phyloP scores from a whole-genome alignment of 2,797 vertebrate species.

The Coregonus suidteri region DNA sequence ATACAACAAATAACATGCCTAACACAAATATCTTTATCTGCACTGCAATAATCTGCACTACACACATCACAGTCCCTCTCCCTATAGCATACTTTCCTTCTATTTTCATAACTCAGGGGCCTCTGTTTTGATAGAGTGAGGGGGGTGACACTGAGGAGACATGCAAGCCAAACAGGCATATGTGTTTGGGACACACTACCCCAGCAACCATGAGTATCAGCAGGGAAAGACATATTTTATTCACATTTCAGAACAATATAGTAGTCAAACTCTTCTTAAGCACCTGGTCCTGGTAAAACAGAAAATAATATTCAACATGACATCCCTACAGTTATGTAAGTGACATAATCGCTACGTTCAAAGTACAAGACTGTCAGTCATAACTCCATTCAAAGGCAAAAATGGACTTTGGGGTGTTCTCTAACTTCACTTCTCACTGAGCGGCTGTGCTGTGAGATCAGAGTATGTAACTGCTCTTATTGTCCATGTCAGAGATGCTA shows the following conservation, averaged over 20 bases:
- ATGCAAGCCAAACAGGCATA: conserved; percentile 3
- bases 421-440: neutral
- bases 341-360: too few species aligned
- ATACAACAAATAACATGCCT: conserved; percentile 39
- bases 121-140: conserved; percentile 50
- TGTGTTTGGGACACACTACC: conserved; percentile 28
- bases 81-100: conserved; percentile 26
- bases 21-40: conserved; percentile 50
- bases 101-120: conserved; percentile 58
- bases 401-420: conserved; percentile 11
- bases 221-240: conserved; percentile 18
- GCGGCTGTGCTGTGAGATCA: conserved; percentile 23
- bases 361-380: neutral
- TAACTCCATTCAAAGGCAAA: neutral
- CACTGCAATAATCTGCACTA: conserved; percentile 34
- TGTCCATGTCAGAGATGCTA: conserved; percentile 1
- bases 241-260: conserved; percentile 4
- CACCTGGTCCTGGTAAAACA: conserved; percentile 6
- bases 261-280: neutral
- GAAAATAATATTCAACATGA: neutral
- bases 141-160: neutral
- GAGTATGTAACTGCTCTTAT: conserved; percentile 30
- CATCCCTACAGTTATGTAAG: too few species aligned
- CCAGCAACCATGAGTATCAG: conserved; percentile 26
- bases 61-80: conserved; percentile 11